These are phyloP conservation scores for Molanna angustata DNA, from an alignment of 2,888 invertebrate species.

Conservation along the genomic window DNA sequence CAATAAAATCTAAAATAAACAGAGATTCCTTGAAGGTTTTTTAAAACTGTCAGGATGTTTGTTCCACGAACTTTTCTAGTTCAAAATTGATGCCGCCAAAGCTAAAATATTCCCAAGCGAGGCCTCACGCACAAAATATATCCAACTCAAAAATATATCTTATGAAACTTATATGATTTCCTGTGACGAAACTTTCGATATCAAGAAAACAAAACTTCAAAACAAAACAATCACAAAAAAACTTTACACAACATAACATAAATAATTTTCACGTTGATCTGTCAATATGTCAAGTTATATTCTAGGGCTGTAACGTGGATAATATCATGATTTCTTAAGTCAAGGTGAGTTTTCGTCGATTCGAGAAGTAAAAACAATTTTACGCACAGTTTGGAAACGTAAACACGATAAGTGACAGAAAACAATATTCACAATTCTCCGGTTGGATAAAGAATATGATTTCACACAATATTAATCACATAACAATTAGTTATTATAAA, in stretches of 20 bases:
- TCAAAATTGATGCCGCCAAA: conserved; percentile 27
- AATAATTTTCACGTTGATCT: background rate
- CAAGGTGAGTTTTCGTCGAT: background rate
- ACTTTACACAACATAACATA: background rate
- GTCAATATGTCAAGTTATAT: no score
- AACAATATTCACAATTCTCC: no score
- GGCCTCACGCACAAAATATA: no score
- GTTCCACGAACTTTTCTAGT: no score
- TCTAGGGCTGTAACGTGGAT: no score
- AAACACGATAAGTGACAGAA: conserved; percentile 22
- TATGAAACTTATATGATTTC: conserved; percentile 15
- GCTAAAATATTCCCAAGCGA: no score
- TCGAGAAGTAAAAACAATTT: conserved; percentile 6
- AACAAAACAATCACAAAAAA: no score
- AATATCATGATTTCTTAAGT: background rate
- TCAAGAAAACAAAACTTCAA: background rate
- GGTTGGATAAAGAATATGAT: background rate
- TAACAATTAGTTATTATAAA: conserved; percentile 12
- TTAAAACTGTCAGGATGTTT: no score
- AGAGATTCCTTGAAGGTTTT: no score
- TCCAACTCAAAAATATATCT: conserved; percentile 7
- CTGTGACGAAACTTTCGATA: conserved; percentile 2
- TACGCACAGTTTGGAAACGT: conserved; percentile 18
- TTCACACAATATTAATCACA: conserved; percentile 10
- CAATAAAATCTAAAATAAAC: no score